Percentiles rank a stretch among this genome's conserved stretches.
These are phyloP conservation scores for Aphaenogaster rudis DNA, from an alignment of 1,140 invertebrate species.

Conservation along the genomic window DNA sequence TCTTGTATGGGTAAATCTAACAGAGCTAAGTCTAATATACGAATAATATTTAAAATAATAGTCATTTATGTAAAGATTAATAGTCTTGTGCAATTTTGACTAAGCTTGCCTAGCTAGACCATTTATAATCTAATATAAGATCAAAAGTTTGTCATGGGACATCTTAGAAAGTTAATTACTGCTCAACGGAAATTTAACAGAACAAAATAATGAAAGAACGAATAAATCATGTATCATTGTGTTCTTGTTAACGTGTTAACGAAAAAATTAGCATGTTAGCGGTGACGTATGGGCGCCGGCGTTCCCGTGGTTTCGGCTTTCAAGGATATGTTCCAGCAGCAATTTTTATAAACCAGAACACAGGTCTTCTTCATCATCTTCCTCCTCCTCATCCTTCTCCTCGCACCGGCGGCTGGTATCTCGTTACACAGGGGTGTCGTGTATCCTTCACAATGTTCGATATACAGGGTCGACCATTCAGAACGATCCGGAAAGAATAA, in stretches of 20 bases:
- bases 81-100: no score
- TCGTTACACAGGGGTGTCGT: constrained; percentile 83
- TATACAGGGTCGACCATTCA: constrained; percentile 29
- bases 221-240: constrained; percentile 11
- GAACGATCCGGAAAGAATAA: constrained; percentile 29
- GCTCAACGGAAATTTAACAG: not conserved
- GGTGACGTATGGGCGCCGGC: constrained; percentile 66
- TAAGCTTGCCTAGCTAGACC: not conserved
- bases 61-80: not conserved
- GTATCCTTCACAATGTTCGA: constrained; percentile 70
- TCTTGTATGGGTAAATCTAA: not conserved
- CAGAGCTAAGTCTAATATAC: not conserved
- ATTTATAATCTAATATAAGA: constrained; percentile 3
- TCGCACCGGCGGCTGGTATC: constrained; percentile 74
- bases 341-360: constrained; percentile 77
- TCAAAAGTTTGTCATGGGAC: not conserved
- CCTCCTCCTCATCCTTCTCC: constrained; percentile 61
- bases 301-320: constrained; percentile 76
- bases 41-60: not conserved
- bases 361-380: constrained; percentile 74
- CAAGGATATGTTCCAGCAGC: constrained; percentile 54
- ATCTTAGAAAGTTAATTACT: not conserved
- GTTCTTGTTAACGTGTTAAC: constrained; percentile 36
- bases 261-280: constrained; percentile 16
- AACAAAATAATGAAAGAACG: not conserved